These are phyloP conservation scores for Leptatherina wallacei DNA, from an alignment of 2,797 vertebrate species.

Conservation along the genomic window DNA sequence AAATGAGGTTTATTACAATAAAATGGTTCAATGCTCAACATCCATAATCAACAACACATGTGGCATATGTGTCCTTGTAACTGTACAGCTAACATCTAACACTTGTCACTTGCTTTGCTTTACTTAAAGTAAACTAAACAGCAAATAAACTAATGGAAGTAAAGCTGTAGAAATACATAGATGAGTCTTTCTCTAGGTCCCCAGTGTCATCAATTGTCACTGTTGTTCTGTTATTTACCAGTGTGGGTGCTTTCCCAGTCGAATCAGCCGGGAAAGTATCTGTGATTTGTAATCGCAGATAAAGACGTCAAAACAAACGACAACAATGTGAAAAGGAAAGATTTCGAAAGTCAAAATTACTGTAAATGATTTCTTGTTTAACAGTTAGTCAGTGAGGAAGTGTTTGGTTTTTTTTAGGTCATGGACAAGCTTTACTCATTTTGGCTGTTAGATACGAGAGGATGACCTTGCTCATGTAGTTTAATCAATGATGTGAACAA, in stretches of 20 bases:
- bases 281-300: constrained; percentile 14
- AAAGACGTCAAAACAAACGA: constrained; percentile 9
- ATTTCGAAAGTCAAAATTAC: background rate
- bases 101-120: no score
- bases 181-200: constrained; percentile 33
- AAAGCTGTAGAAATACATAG: constrained; percentile 18
- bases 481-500: constrained; percentile 27
- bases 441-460: constrained; percentile 14
- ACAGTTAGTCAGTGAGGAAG: constrained; percentile 23
- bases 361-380: background rate
- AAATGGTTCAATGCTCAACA: no score
- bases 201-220: no score
- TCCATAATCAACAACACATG: no score
- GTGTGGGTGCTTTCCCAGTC: constrained; percentile 31
- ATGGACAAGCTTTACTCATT: constrained; percentile 36
- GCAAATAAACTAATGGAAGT: constrained; percentile 14
- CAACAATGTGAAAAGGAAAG: background rate
- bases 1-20: no score
- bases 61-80: no score
- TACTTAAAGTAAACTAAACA: constrained; percentile 8
- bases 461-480: background rate
- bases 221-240: constrained; percentile 31
- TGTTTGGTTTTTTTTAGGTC: constrained; percentile 11
- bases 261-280: constrained; percentile 32
- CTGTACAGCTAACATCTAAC: background rate